phyloP scores from a whole-genome alignment of 1,140 invertebrate species.

The Lasaia peninsularis region DNA sequence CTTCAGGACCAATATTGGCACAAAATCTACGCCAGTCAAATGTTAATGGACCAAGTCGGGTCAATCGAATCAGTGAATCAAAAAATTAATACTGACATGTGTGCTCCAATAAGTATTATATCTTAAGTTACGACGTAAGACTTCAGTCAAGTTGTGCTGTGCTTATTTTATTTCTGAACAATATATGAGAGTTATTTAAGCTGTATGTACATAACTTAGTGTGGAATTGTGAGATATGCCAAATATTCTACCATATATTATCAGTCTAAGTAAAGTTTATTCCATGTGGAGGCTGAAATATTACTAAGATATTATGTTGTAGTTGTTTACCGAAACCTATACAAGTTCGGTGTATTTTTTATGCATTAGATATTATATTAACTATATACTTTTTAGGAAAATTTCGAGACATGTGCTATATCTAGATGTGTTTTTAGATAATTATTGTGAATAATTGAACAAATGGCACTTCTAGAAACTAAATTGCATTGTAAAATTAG shows the following conservation, averaged over 20 bases:
- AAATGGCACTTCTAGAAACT: background rate
- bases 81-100: constrained; percentile 14
- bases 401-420: too few species aligned
- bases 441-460: background rate
- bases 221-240: constrained; percentile 18
- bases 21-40: too few species aligned
- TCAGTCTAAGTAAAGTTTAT: constrained; percentile 14
- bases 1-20: too few species aligned
- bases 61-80: background rate
- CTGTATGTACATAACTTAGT: constrained; percentile 9
- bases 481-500: too few species aligned
- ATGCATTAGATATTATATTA: background rate
- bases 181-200: constrained; percentile 44
- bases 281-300: constrained; percentile 19
- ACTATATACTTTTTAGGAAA: too few species aligned
- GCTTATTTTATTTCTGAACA: constrained; percentile 45
- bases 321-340: background rate
- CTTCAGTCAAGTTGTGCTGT: constrained; percentile 54
- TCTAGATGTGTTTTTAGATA: background rate
- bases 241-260: constrained; percentile 16
- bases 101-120: constrained; percentile 45
- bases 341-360: background rate
- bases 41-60: background rate
- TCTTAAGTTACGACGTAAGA: constrained; percentile 12
- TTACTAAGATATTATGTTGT: constrained; percentile 12